Percentiles rank a stretch among this genome's conserved stretches.
These are phyloP conservation scores for Takifugu flavidus DNA, from an alignment of 2,113 vertebrate genomes.

Conservation along the genomic window DNA sequence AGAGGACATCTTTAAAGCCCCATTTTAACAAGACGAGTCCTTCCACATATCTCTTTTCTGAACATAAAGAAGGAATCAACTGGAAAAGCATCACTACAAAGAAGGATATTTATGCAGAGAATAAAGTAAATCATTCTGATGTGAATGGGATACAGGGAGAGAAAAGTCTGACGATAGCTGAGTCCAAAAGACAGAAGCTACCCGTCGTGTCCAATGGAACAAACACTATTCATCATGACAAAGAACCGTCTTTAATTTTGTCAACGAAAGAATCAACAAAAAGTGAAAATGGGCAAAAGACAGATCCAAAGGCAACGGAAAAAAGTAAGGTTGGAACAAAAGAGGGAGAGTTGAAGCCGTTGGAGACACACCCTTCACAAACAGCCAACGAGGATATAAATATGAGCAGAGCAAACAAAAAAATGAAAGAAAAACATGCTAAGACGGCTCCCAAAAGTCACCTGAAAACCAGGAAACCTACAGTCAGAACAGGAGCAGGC, in stretches of 20 bases:
- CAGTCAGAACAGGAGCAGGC: background rate
- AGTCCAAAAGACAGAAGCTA: background rate
- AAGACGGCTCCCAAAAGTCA: background rate
- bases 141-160: constrained; percentile 7
- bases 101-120: constrained; percentile 7
- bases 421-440: constrained; percentile 1
- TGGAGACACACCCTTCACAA: constrained; percentile 14
- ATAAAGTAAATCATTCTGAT: constrained; percentile 38
- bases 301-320: background rate
- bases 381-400: constrained; percentile 17
- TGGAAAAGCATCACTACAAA: constrained; percentile 2
- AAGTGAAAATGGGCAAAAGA: constrained; percentile 1
- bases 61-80: constrained; percentile 2
- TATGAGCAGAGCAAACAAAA: background rate
- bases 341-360: background rate
- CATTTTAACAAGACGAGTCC: background rate
- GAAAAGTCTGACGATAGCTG: background rate
- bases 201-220: background rate
- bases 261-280: background rate
- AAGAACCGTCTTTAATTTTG: background rate
- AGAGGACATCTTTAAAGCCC: background rate
- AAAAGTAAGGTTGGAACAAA: constrained; percentile 4
- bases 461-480: background rate
- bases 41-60: background rate
- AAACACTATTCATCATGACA: constrained; percentile 21